Base-by-base conservation (phyloP, 1,140 invertebrate species). In the Phortica variegata region DNA sequence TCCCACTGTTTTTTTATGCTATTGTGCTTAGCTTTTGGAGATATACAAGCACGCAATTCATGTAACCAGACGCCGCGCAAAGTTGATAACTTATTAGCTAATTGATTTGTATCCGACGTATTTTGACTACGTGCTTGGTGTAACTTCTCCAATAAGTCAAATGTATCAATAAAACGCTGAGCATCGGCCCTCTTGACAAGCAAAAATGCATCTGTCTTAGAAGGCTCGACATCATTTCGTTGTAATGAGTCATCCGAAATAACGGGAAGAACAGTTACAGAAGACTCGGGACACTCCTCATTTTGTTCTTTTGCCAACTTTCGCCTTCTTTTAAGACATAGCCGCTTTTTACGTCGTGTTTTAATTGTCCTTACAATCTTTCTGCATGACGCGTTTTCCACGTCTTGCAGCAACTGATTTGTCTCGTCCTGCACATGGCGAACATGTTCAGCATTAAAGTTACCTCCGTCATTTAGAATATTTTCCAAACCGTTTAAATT, bases 61-160 rank as follows among this genome's bases (percentile, higher is more conserved):
- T 46, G 21, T 2, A 37, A 29, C 63, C 70, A 73, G 7, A 49
- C 49, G 9, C 18, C 10, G 0, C 65, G 62, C 49, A 73, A 49
- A 26, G 37, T 38, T 1, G 16, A n/a, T 0, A 73, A 33, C 39
- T 60, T 54, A n/a, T n/a, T n/a, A n/a, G n/a, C n/a, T n/a, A n/a
- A n/a, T 3, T 47, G 33, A 3, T 5, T 40, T 4, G 72, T 33
- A 2, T 38, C 29, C 1, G 18, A 2, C 4, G 33, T 21, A 23
- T 58, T 37, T 19, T 61, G 59, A 2, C 61, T 55, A 1, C 70
- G 58, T 15, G 49, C 40, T 8, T 43, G 50, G 16, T 58, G 58
- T 12, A 73, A 37, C 15, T 41, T 51, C 17, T 66, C 59, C 6
- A 73, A 32, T 15, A 73, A 52, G 16, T 73, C 58, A 31, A 73